Percentiles rank a stretch among this genome's conserved stretches.
phyloP scores from a whole-genome alignment of 2,113 vertebrate species.

The Paradoxurus hermaphroditus region DNA sequence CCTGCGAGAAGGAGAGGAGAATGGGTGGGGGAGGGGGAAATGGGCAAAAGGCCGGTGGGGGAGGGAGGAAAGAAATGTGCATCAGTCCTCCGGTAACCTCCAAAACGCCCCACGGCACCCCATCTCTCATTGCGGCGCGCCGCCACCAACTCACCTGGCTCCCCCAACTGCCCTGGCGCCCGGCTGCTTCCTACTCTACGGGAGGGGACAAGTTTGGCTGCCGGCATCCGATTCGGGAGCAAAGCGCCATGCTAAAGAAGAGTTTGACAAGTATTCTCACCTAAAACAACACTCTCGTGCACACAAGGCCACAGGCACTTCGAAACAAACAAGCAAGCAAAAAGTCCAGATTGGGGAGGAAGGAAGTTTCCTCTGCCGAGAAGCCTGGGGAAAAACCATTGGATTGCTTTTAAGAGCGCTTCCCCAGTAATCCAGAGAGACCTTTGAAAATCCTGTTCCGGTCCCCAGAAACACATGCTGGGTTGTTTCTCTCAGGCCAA shows the following conservation, averaged over 20 bases:
- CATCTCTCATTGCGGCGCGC: conserved; percentile 12
- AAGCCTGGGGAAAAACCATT: conserved; percentile 29
- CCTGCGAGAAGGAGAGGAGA: conserved; percentile 83
- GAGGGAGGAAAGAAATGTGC: conserved; percentile 38
- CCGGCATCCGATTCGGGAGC: conserved; percentile 60
- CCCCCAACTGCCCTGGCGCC: conserved; percentile 68
- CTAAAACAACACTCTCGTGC: conserved; percentile 49
- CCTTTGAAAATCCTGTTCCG: conserved; percentile 50
- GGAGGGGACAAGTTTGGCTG: conserved; percentile 61
- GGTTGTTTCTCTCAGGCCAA: conserved; percentile 25
- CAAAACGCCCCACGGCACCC: conserved; percentile 50
- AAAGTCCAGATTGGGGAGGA: conserved; percentile 46
- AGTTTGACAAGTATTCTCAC: conserved; percentile 67
- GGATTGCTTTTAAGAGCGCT: conserved; percentile 42
- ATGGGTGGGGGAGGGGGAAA: conserved; percentile 68
- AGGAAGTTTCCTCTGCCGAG: conserved; percentile 46
- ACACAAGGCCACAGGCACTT: conserved; percentile 56
- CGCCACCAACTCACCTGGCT: conserved; percentile 66
- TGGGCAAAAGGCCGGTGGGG: conserved; percentile 36
- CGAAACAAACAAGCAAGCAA: conserved; percentile 6
- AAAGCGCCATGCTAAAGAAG: conserved; percentile 64
- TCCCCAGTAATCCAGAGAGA: conserved; percentile 7
- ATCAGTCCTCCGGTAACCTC: conserved; percentile 64
- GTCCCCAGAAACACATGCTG: conserved; percentile 17
- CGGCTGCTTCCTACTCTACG: conserved; percentile 70